phyloP scores from a whole-genome alignment of 1,140 invertebrate genomes.

The Artemia franciscana region DNA sequence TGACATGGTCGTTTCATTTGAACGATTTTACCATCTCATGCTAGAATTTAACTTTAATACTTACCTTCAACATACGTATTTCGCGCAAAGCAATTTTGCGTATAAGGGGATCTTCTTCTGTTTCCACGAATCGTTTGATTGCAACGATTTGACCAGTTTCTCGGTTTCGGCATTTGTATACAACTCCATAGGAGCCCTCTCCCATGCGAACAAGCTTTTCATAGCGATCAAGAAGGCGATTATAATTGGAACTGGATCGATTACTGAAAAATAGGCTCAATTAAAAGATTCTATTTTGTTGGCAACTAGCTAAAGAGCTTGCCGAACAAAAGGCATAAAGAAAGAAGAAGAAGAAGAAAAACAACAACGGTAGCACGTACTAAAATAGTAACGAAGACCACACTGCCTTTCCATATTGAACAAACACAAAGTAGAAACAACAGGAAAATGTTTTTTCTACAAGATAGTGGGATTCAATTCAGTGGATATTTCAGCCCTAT shows the following conservation, averaged over 20 bases:
- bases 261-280: neutral
- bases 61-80: constrained; percentile 88
- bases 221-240: constrained; percentile 77
- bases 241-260: neutral
- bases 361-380: no score
- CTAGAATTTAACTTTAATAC: no score
- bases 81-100: constrained; percentile 92
- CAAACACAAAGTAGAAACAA: neutral
- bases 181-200: constrained; percentile 93
- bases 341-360: neutral
- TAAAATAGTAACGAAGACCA: no score
- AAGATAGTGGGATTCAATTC: no score
- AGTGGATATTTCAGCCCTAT: no score
- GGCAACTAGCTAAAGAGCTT: neutral
- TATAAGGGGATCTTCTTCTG: constrained; percentile 93
- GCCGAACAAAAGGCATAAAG: neutral
- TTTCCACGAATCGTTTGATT: constrained; percentile 97
- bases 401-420: neutral
- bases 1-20: no score
- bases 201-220: constrained; percentile 88
- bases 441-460: neutral
- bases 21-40: no score
- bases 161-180: constrained; percentile 91
- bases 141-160: constrained; percentile 89
- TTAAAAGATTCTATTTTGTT: neutral